These are phyloP conservation scores for Diabrotica virgifera DNA, from an alignment of 1,140 invertebrate species.

Conservation along the genomic window DNA sequence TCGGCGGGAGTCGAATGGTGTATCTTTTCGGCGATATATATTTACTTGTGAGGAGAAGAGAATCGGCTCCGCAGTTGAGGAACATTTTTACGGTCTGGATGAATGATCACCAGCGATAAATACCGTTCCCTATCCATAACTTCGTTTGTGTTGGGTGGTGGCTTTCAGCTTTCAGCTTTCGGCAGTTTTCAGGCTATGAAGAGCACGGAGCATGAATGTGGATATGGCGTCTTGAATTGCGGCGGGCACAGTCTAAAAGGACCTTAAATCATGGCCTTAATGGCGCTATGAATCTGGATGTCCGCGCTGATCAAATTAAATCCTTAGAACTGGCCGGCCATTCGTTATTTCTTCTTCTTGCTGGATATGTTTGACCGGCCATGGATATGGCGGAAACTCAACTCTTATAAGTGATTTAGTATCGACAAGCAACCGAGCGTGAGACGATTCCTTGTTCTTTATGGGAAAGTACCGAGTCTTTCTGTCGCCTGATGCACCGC, in stretches of 20 bases:
- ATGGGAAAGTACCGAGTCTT: conserved; percentile 8
- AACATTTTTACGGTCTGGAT: conserved; percentile 17
- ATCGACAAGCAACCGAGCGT: conserved; percentile 29
- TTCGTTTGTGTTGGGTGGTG: conserved; percentile 14
- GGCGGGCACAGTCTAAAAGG: conserved; percentile 45
- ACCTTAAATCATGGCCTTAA: conserved; percentile 48
- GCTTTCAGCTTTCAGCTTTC: conserved; percentile 8
- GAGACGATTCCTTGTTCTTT: conserved; percentile 15
- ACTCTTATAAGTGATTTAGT: conserved; percentile 35
- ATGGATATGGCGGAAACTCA: conserved; percentile 34
- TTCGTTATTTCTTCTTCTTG: conserved; percentile 40
- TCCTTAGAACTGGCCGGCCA: conserved; percentile 44
- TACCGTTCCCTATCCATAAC: conserved; percentile 17
- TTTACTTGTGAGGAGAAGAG: background rate
- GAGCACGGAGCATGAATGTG: conserved; percentile 20
- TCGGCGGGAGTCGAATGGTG: background rate
- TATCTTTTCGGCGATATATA: background rate
- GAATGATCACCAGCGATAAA: conserved; percentile 19
- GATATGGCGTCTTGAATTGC: conserved; percentile 31
- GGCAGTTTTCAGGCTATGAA: conserved; percentile 18
- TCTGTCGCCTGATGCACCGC: conserved; percentile 1
- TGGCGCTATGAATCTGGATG: conserved; percentile 51
- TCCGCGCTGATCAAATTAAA: conserved; percentile 51
- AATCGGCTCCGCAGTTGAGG: background rate
- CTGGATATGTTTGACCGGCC: conserved; percentile 38